A percentile compares a stretch with the other conserved stretches of the same genome.
Evolutionary conservation across 1,140 invertebrate genomes (phyloP).

Genomic region (Drosophila tsacasi): DNA sequence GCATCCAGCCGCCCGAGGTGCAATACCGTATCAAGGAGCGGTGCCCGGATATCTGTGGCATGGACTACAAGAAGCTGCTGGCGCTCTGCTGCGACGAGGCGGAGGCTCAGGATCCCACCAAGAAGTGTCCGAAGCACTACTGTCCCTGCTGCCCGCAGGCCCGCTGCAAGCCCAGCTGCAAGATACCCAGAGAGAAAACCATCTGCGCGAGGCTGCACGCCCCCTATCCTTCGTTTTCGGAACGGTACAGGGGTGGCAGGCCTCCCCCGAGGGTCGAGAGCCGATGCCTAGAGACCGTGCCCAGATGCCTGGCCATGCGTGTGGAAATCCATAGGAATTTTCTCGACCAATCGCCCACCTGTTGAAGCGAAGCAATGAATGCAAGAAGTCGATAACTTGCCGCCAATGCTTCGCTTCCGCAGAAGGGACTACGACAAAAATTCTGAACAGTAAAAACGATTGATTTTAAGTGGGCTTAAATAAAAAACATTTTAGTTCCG

Average conservation of each 20-base stretch:
- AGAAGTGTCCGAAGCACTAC: constrained; percentile 9
- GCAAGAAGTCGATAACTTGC: neutral
- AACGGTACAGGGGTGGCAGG: neutral
- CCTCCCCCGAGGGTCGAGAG: constrained; percentile 4
- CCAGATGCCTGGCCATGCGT: constrained; percentile 3
- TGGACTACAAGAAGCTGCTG: constrained; percentile 14
- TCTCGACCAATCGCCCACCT: neutral
- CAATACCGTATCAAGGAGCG: constrained; percentile 7
- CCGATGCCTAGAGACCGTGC: neutral
- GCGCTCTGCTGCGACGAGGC: constrained; percentile 5
- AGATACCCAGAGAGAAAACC: accelerated
- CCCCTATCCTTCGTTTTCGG: constrained; percentile 42
- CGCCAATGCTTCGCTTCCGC: neutral
- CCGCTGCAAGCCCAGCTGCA: constrained; percentile 12
- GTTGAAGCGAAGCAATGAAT: neutral
- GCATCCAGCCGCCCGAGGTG: constrained; percentile 51
- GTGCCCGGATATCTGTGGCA: constrained; percentile 11
- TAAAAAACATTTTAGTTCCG: neutral
- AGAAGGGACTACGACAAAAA: neutral
- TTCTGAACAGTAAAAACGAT: neutral
- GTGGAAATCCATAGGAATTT: neutral
- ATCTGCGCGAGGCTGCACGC: constrained; percentile 23
- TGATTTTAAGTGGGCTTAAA: neutral
- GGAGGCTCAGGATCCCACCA: neutral
- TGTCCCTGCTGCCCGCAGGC: constrained; percentile 51